Evolutionary conservation across 2,113 vertebrate species (phyloP).

Genomic region (Baryphthengus martii): DNA sequence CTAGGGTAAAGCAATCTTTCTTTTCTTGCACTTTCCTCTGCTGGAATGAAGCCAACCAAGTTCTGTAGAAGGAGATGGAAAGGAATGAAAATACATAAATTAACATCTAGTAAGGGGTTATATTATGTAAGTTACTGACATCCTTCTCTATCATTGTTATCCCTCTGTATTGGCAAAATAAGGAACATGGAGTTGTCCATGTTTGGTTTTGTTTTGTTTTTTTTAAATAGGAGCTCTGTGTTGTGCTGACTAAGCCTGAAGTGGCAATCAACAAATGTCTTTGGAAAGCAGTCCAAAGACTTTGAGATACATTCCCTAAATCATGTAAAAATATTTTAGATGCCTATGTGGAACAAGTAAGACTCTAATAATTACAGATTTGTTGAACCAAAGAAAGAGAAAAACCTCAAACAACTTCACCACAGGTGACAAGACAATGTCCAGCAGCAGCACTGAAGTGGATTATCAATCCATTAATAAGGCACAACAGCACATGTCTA

Average conservation of each 20-base stretch:
- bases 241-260: not conserved
- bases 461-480: not conserved
- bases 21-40: not conserved
- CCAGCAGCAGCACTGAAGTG: not conserved
- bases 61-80: not conserved
- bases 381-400: not conserved
- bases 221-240: not conserved
- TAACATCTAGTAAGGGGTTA: not conserved
- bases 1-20: not conserved
- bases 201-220: too few species aligned
- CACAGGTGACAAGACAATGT: accelerated
- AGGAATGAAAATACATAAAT: constrained; percentile 12
- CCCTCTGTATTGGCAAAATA: not conserved
- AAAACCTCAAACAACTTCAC: not conserved
- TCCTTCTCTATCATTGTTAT: not conserved
- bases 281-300: not conserved
- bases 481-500: not conserved
- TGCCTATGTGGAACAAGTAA: not conserved
- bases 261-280: not conserved
- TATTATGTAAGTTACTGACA: not conserved
- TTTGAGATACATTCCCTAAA: not conserved
- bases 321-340: not conserved
- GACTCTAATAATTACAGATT: not conserved
- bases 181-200: not conserved
- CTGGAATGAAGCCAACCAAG: not conserved